phyloP scores from a whole-genome alignment of 2,113 vertebrate genomes.

The Zonotrichia leucophrys region DNA sequence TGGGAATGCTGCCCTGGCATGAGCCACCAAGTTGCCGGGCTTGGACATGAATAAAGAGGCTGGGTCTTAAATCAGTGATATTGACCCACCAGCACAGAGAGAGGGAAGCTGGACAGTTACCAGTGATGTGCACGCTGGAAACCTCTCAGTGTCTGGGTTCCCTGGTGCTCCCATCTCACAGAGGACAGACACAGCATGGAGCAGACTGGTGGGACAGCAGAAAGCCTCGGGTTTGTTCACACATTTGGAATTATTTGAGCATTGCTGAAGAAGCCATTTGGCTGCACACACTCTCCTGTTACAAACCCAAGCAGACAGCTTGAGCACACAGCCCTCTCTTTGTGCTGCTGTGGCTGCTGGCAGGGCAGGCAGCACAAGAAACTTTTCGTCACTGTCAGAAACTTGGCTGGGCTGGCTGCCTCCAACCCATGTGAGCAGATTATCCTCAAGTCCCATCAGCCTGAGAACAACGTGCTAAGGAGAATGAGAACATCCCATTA shows the following conservation, averaged over 20 bases:
- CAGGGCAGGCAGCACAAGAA: not conserved
- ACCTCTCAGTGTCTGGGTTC: not conserved
- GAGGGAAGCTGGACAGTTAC: not conserved
- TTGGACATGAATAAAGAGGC: not conserved
- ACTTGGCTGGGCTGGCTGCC: not conserved
- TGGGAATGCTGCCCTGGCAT: not conserved
- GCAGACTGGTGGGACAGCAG: not conserved
- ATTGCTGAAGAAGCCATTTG: not conserved
- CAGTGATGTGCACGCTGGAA: not conserved
- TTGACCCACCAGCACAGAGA: not conserved
- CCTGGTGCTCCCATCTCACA: not conserved
- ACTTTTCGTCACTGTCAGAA: not conserved
- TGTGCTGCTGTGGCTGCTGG: slow-evolving; percentile 18
- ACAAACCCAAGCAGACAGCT: not conserved
- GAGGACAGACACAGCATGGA: not conserved
- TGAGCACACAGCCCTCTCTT: not conserved
- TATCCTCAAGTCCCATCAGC: not conserved
- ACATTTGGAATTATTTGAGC: not conserved
- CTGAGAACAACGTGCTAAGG: not conserved
- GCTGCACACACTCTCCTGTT: not conserved
- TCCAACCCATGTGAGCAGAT: not conserved
- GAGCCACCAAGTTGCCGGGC: rapidly evolving
- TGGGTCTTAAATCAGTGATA: not conserved
- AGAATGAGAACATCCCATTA: slow-evolving; percentile 28
- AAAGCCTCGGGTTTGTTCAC: not conserved